phyloP scores from a whole-genome alignment of 2,797 vertebrate genomes.

The Sebastiscus albofasciatus region DNA sequence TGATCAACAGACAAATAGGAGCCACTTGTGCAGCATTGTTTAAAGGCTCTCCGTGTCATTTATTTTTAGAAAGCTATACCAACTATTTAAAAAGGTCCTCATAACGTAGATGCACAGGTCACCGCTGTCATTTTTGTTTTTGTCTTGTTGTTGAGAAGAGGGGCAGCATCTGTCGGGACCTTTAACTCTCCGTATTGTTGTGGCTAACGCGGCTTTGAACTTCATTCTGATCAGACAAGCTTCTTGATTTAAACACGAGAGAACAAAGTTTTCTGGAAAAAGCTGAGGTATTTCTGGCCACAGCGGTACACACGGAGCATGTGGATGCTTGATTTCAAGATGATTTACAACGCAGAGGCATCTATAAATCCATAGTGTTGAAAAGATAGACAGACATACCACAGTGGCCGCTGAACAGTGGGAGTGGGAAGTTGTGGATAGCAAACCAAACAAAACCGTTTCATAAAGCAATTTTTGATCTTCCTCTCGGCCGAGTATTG shows the following conservation, averaged over 20 bases:
- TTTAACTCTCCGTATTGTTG: conserved; percentile 48
- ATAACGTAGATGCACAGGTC: conserved; percentile 55
- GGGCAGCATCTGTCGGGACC: conserved; percentile 55
- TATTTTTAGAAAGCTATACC: conserved; percentile 79
- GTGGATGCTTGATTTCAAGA: conserved; percentile 64
- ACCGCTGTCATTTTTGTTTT: conserved; percentile 55
- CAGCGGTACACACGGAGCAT: conserved; percentile 44
- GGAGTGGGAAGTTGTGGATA: conserved; percentile 67
- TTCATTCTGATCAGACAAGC: conserved; percentile 56
- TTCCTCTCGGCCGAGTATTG: conserved; percentile 46
- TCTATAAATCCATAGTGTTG: conserved; percentile 75
- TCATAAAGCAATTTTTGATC: conserved; percentile 65
- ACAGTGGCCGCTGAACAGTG: conserved; percentile 61
- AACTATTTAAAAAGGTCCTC: conserved; percentile 70
- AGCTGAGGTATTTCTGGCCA: conserved; percentile 67
- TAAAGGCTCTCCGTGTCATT: conserved; percentile 58
- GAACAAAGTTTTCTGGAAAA: conserved; percentile 61
- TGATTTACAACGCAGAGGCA: conserved; percentile 65
- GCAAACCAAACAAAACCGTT: conserved; percentile 60
- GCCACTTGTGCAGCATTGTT: conserved; percentile 77
- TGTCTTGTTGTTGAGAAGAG: conserved; percentile 32
- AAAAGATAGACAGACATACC: conserved; percentile 74
- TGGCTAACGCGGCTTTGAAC: conserved; percentile 50
- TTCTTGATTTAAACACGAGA: conserved; percentile 69
- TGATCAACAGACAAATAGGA: conserved; percentile 65